Percentiles rank a stretch among this genome's conserved stretches.
These are phyloP conservation scores for Lycocerus yunnanus DNA, from an alignment of 2,888 invertebrate species.

Conservation along the genomic window DNA sequence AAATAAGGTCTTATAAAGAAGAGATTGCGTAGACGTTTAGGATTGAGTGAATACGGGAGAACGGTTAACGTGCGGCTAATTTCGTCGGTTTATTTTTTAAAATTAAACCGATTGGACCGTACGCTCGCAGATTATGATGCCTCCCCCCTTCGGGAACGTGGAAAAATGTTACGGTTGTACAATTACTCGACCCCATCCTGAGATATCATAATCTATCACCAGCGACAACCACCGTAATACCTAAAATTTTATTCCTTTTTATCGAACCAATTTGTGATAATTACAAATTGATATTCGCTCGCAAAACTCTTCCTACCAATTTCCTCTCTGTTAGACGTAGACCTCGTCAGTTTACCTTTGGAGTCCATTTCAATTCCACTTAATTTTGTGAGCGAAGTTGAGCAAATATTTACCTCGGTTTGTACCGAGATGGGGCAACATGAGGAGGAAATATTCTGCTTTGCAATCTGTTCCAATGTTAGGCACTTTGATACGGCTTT, in stretches of 20 bases:
- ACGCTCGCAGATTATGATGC: background rate
- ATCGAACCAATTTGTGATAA: no score
- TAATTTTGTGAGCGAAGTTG: conserved; percentile 58
- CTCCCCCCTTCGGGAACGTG: background rate
- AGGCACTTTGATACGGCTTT: conserved; percentile 29
- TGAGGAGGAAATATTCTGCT: conserved; percentile 32
- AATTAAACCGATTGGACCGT: background rate
- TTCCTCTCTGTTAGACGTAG: conserved; percentile 33
- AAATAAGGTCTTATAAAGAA: conserved; percentile 37
- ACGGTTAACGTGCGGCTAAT: background rate
- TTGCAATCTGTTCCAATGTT: conserved; percentile 40
- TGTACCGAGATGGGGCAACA: conserved; percentile 47
- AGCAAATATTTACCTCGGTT: conserved; percentile 56
- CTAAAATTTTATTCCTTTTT: no score
- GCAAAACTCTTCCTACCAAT: conserved; percentile 30
- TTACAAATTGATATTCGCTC: conserved; percentile 19
- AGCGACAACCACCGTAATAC: no score
- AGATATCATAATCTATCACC: no score
- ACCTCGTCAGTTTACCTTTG: conserved; percentile 53
- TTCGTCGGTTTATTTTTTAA: background rate
- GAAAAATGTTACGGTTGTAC: no score
- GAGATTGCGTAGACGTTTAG: conserved; percentile 4
- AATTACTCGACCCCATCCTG: background rate
- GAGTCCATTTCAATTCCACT: conserved; percentile 59
- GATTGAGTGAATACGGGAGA: conserved; percentile 20